Percentiles rank a stretch among this genome's conserved stretches.
Conservation (phyloP, 2,888 invertebrate species). For the Clitarchus hookeri region DNA sequence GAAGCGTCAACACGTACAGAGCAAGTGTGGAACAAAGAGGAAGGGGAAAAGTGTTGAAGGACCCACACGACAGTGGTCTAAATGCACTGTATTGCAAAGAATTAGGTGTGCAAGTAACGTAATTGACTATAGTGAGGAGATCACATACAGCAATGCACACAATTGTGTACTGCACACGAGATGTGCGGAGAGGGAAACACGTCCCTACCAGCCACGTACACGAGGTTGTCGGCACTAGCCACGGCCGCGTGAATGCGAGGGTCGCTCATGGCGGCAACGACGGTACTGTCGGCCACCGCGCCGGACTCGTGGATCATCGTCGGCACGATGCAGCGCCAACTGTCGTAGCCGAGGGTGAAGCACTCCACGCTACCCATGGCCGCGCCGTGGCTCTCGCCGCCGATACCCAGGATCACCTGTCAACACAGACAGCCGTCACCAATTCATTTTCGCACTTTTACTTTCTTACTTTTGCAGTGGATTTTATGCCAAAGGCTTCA, state of each 20-base stretch:
- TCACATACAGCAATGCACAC: too few relatives aligned
- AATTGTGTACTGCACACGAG: not conserved
- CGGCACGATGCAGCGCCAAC: slow-evolving; percentile 50
- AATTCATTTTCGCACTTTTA: not conserved
- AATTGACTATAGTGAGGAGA: too few relatives aligned
- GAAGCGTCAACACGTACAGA: too few relatives aligned
- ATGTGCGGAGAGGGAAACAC: not conserved
- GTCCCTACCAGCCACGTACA: slow-evolving; percentile 49
- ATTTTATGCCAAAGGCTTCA: too few relatives aligned
- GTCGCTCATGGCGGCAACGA: slow-evolving; percentile 49
- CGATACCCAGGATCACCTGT: slow-evolving; percentile 50
- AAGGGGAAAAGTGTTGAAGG: too few relatives aligned
- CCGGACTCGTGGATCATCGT: slow-evolving; percentile 40
- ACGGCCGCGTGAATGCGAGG: slow-evolving; percentile 48
- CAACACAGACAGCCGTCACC: too few relatives aligned
- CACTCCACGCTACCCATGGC: slow-evolving; percentile 49
- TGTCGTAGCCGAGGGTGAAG: slow-evolving; percentile 49
- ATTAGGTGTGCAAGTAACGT: too few relatives aligned
- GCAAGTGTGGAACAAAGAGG: too few relatives aligned
- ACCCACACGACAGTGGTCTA: too few relatives aligned
- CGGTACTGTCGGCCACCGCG: slow-evolving; percentile 44
- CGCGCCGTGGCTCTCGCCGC: slow-evolving; percentile 50
- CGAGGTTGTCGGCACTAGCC: slow-evolving; percentile 47
- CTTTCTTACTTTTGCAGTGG: not conserved
- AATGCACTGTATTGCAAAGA: too few relatives aligned